Base-by-base conservation (phyloP, 2,113 vertebrate species). In the Haemorhous mexicanus region DNA sequence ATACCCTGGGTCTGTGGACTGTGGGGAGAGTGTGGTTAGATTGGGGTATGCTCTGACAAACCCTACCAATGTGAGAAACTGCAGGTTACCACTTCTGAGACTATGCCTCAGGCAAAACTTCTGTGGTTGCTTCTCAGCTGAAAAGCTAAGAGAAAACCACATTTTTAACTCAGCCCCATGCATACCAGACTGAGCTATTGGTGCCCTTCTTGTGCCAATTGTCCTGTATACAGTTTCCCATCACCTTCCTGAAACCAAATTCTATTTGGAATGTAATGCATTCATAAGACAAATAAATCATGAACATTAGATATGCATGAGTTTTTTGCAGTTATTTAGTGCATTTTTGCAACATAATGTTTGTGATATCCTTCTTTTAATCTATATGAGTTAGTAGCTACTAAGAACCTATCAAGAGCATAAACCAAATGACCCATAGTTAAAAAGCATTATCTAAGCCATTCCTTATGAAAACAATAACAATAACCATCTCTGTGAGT, bases 311-410 rank as follows among this genome's bases (percentile, higher is more conserved):
- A 41, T 90, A 59, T 89, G 47, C 35, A 75, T 56, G 24, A 92
- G 16, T 6, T 35, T 70, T 90, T 81, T 13, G 33, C 17, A 80
- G 43, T 66, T 87, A 63, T 56, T 83, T 43, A 66, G 33, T 32
- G 4, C 7, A 47, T 88, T 90, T 76, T 90, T 88, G 35, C 55
- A 56, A 35, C 26, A 86, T n/a, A 77, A 14, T 89, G 66, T 62
- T 77, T 93, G 43, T 93, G 64, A 67, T 80, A 78, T 27, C 43
- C 17, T 43, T 74, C 30, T 90, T 79, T 86, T 55, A 84, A 81
- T 82, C 35, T 86, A 7, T 52, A 63, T 84, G 30, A 59, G 10
- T 63, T 78, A 87, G 52, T 30, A 70, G 39, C 11, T 78, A 46
- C 46, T 44, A 86, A 58, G 3, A 28, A 47, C 2, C 11, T 66